These are phyloP conservation scores for Oenanthe oenanthe DNA, from an alignment of 2,113 vertebrate genomes.

Conservation along the genomic window DNA sequence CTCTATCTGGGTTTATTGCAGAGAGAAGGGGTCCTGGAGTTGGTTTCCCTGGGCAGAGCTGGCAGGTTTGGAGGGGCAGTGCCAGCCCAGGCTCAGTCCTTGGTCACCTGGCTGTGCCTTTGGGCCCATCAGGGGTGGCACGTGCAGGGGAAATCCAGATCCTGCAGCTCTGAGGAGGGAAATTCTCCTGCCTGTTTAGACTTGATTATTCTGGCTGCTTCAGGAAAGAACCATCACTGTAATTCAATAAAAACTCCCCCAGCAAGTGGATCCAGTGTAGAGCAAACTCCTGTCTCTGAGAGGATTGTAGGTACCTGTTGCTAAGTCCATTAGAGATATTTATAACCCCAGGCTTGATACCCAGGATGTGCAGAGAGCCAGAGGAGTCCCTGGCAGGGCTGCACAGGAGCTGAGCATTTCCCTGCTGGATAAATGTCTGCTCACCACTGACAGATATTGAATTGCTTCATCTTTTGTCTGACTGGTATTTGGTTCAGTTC, in stretches of 20 bases:
- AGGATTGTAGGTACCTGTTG: slow-evolving; percentile 43
- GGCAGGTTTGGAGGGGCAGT: not conserved
- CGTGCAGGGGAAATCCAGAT: not conserved
- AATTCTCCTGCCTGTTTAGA: not conserved
- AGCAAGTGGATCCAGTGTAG: not conserved
- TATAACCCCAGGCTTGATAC: slow-evolving; percentile 34
- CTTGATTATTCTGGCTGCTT: not conserved
- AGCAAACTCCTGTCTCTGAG: not conserved
- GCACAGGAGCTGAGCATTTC: not conserved
- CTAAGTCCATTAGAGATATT: slow-evolving; percentile 52
- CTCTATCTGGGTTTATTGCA: not conserved
- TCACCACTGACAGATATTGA: not conserved
- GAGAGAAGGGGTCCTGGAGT: not conserved
- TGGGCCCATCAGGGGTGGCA: accelerated
- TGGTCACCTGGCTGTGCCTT: accelerated
- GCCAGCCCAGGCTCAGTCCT: not conserved
- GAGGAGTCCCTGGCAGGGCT: not conserved
- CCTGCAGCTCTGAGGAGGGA: not conserved
- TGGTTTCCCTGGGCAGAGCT: not conserved
- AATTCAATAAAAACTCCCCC: not conserved
- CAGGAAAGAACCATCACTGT: not conserved
- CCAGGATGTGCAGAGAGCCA: slow-evolving; percentile 6
- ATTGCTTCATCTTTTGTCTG: not conserved
- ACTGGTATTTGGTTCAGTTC: not conserved
- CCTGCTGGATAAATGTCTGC: not conserved